Conservation (phyloP, 53 echinoderm and acorn worm genomes). For the Arbacia lixula region DNA sequence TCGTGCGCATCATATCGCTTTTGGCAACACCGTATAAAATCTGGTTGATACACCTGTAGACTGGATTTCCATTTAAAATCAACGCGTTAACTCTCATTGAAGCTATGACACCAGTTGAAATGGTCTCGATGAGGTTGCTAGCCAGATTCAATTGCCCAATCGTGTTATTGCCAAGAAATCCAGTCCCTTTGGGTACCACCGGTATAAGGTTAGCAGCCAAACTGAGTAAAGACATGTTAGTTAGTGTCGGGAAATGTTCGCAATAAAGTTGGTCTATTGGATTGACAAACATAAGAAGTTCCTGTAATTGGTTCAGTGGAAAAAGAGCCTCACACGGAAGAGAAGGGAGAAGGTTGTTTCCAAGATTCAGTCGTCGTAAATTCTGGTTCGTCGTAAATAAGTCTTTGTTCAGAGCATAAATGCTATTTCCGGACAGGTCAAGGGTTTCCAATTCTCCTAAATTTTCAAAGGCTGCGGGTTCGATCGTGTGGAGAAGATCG, state of each 20-base stretch:
- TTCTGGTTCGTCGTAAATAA: neutral
- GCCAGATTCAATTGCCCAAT: neutral
- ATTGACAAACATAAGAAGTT: constrained; percentile 12
- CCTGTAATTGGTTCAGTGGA: constrained; percentile 1
- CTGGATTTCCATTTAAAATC: constrained; percentile 11
- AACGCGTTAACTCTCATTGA: neutral
- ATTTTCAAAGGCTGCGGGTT: neutral
- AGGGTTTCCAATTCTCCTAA: constrained; percentile 3
- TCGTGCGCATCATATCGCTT: constrained; percentile 5
- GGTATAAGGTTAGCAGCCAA: constrained; percentile 13
- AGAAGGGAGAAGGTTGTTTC: neutral
- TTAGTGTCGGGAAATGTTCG: constrained; percentile 24
- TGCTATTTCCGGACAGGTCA: constrained; percentile 1
- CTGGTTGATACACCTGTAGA: neutral
- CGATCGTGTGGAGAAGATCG: neutral
- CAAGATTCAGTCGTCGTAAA: constrained; percentile 16
- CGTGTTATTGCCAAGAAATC: constrained; percentile 40
- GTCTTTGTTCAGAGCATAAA: neutral
- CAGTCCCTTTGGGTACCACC: neutral
- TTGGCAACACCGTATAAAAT: constrained; percentile 14
- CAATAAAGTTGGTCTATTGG: constrained; percentile 2
- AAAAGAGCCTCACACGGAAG: constrained; percentile 38
- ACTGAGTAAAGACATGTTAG: constrained; percentile 3
- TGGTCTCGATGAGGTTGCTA: neutral
- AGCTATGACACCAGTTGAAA: neutral